Percentiles rank a stretch among this genome's conserved stretches.
phyloP scores from a whole-genome alignment of 2,888 invertebrate genomes.

The Rhabditoides inermis region DNA sequence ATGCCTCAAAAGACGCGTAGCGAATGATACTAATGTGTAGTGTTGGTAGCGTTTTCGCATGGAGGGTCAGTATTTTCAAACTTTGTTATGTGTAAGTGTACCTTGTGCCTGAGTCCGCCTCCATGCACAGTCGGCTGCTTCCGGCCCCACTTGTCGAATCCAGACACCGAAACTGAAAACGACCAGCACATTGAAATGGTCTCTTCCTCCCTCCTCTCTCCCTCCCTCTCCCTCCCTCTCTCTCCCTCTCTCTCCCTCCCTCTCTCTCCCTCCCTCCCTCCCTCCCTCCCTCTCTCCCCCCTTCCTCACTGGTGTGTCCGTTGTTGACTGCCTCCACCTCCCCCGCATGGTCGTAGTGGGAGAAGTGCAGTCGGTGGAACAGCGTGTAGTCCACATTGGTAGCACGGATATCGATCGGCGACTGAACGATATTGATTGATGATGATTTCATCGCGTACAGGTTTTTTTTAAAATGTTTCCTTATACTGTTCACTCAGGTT shows the following conservation, averaged over 20 bases:
- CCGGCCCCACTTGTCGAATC: constrained; percentile 40
- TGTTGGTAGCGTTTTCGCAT: too few relatives aligned
- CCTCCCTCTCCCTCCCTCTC: constrained; percentile 15
- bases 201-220: background rate
- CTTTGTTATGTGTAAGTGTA: too few relatives aligned
- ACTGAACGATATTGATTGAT: constrained; percentile 24
- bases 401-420: constrained; percentile 47
- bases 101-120: constrained; percentile 38
- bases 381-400: constrained; percentile 35
- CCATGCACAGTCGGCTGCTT: constrained; percentile 41
- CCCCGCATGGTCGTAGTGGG: constrained; percentile 39
- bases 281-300: background rate
- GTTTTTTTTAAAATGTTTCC: too few relatives aligned
- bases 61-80: too few relatives aligned
- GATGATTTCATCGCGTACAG: background rate
- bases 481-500: background rate
- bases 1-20: too few relatives aligned
- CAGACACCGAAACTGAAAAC: constrained; percentile 34
- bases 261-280: background rate
- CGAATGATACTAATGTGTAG: too few relatives aligned
- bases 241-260: constrained; percentile 2
- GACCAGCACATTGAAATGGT: background rate
- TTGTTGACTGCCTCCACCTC: constrained; percentile 36
- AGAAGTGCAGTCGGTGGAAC: constrained; percentile 37
- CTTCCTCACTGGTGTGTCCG: constrained; percentile 36